Evolutionary conservation across 2,797 vertebrate species (phyloP).

Genomic region (Leptatherina wallacei): DNA sequence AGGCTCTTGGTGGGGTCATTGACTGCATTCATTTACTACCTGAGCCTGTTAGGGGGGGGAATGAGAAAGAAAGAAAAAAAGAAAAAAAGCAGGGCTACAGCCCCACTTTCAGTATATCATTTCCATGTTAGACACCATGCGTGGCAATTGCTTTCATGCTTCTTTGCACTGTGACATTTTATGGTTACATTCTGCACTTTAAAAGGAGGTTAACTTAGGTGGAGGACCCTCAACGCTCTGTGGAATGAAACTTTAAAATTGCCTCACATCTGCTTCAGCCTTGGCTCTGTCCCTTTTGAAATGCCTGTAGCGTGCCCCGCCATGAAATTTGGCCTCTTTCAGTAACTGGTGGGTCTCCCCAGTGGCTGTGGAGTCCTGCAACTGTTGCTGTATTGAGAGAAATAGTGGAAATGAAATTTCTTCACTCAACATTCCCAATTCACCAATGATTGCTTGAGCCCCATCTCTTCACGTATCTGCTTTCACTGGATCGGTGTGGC

Average conservation of each 20-base stretch:
- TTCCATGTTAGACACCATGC: conserved; percentile 47
- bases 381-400: conserved; percentile 47
- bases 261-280: conserved; percentile 55
- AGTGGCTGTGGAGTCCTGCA: conserved; percentile 5
- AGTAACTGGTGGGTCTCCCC: conserved; percentile 13
- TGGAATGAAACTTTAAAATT: conserved; percentile 27
- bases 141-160: conserved; percentile 55
- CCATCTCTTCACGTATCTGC: conserved; percentile 64
- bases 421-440: conserved; percentile 60
- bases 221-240: conserved; percentile 12
- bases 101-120: conserved; percentile 22
- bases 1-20: conserved; percentile 24
- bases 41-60: conserved; percentile 1
- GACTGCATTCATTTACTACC: conserved; percentile 14
- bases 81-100: background rate
- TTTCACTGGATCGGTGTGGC: conserved; percentile 65
- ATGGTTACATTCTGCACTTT: conserved; percentile 50
- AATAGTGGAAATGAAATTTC: conserved; percentile 61
- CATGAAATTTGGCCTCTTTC: conserved; percentile 30
- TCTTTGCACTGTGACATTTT: conserved; percentile 55
- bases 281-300: conserved; percentile 23
- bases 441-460: conserved; percentile 48
- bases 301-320: conserved; percentile 3
- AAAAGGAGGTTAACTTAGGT: conserved; percentile 28
- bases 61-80: background rate